Evolutionary conservation across 2,888 invertebrate species (phyloP).

Genomic region (Oxycera nigricornis): DNA sequence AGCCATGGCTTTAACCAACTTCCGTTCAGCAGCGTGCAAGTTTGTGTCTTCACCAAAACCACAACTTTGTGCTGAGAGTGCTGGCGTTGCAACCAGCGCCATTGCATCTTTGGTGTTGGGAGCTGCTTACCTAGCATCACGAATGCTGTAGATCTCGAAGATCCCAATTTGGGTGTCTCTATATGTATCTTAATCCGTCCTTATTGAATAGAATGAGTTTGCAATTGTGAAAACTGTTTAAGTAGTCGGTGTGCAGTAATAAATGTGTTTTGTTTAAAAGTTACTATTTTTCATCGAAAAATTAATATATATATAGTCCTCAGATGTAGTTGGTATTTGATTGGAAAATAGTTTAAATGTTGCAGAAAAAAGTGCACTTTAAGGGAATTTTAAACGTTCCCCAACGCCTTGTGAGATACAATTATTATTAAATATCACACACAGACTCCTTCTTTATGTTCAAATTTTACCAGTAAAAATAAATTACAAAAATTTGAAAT

Average conservation of each 20-base stretch:
- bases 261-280: not conserved
- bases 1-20: slow-evolving; percentile 65
- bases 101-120: slow-evolving; percentile 52
- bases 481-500: too few species aligned
- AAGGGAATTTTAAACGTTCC: too few species aligned
- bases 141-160: slow-evolving; percentile 49
- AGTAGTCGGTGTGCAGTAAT: not conserved
- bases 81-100: slow-evolving; percentile 52
- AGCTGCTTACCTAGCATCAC: slow-evolving; percentile 50
- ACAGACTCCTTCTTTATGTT: too few species aligned
- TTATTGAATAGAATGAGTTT: slow-evolving; percentile 21
- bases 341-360: too few species aligned
- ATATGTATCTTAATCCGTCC: slow-evolving; percentile 14
- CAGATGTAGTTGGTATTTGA: too few species aligned
- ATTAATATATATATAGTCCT: too few species aligned
- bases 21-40: slow-evolving; percentile 67
- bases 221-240: not conserved
- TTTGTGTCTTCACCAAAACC: slow-evolving; percentile 56
- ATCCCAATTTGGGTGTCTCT: not conserved
- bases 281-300: too few species aligned
- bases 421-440: too few species aligned
- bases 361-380: too few species aligned
- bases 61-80: slow-evolving; percentile 50
- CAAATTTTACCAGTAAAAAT: too few species aligned
- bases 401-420: too few species aligned